These are phyloP conservation scores for Gymnopithys bicolor DNA, from an alignment of 2,797 vertebrate species.

Conservation along the genomic window DNA sequence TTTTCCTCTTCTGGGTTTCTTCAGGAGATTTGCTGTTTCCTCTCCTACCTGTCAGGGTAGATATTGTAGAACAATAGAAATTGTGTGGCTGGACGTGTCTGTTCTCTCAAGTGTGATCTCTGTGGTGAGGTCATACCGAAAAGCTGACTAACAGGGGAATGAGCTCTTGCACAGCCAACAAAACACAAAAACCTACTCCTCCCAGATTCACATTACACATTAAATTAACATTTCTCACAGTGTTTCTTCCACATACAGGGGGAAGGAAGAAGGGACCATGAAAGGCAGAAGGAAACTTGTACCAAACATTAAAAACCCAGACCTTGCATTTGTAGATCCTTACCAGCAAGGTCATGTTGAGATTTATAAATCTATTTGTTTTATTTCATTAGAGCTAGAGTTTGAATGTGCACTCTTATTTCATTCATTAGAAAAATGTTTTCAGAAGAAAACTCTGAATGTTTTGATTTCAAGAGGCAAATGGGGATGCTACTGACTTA, in stretches of 20 bases:
- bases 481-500: not conserved
- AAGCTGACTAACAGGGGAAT: conserved; percentile 12
- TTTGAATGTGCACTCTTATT: not conserved
- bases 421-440: not conserved
- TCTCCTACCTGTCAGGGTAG: not conserved
- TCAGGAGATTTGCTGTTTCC: not conserved
- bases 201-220: not conserved
- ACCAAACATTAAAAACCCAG: not conserved
- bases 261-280: not conserved
- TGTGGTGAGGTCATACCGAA: conserved; percentile 1
- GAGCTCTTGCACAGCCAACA: not conserved
- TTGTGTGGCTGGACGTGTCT: not conserved
- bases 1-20: not conserved
- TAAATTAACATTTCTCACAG: not conserved
- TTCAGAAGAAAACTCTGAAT: not conserved
- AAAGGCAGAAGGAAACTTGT: not conserved
- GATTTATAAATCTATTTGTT: not conserved
- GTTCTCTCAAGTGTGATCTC: not conserved
- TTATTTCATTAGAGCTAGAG: not conserved
- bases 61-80: not conserved
- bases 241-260: not conserved
- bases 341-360: not conserved
- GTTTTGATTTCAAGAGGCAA: not conserved
- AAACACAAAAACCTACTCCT: not conserved
- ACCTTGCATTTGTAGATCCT: not conserved